Conservation (phyloP, 2,113 vertebrate species). For the Empidonax traillii region DNA sequence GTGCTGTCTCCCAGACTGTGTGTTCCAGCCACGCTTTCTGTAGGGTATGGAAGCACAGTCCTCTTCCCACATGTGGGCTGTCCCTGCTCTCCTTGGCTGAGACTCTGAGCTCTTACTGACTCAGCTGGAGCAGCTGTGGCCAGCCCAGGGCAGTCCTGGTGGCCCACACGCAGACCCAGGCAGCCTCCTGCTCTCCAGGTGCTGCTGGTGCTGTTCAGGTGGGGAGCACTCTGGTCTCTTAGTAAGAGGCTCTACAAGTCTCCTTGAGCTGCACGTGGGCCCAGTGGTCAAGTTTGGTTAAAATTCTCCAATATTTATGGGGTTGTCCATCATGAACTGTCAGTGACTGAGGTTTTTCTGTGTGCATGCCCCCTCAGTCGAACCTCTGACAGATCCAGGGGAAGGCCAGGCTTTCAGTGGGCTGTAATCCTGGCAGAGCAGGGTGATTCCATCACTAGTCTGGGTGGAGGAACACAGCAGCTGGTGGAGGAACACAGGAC, state of each 20-base stretch:
- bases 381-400: neutral
- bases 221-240: neutral
- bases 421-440: accelerated
- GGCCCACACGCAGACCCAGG: accelerated
- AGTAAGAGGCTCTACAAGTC: neutral
- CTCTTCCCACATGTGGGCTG: accelerated
- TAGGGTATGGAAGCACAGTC: neutral
- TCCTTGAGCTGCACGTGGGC: neutral
- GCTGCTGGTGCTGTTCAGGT: neutral
- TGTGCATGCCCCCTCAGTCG: neutral
- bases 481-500: neutral
- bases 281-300: neutral
- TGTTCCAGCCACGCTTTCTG: neutral
- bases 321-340: neutral
- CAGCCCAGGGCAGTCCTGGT: neutral
- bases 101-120: neutral
- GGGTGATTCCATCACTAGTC: accelerated
- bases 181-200: neutral
- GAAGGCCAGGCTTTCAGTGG: neutral
- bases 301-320: neutral
- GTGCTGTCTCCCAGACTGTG: neutral
- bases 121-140: accelerated
- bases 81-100: neutral
- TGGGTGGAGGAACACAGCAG: neutral
- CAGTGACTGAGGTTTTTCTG: neutral